Conservation (phyloP, 2,797 vertebrate species). For the Diplodus puntazzo region DNA sequence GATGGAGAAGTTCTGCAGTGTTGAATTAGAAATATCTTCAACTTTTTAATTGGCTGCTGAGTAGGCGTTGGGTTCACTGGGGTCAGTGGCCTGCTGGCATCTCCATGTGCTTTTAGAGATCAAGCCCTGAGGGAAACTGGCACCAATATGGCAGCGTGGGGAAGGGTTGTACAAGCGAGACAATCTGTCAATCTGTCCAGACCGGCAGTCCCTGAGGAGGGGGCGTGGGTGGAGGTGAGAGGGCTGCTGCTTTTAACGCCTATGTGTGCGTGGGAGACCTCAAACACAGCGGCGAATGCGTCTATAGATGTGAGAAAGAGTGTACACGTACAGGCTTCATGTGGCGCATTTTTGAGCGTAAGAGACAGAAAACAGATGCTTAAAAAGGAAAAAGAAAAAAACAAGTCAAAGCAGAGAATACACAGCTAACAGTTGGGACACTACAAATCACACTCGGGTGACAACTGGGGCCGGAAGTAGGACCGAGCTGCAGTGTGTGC, state of each 20-base stretch:
- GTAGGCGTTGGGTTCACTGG: conserved; percentile 51
- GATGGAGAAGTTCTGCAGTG: background rate
- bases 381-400: conserved; percentile 21
- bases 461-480: conserved; percentile 64
- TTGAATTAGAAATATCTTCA: conserved; percentile 23
- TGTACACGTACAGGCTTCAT: background rate
- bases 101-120: conserved; percentile 60
- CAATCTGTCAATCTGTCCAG: conserved; percentile 70
- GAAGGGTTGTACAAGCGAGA: conserved; percentile 45
- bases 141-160: conserved; percentile 56
- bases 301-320: conserved; percentile 35
- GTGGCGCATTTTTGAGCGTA: conserved; percentile 25
- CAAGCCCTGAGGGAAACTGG: conserved; percentile 70
- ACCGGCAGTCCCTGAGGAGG: conserved; percentile 52
- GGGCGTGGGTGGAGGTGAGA: conserved; percentile 68
- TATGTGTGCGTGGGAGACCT: conserved; percentile 43
- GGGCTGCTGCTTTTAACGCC: conserved; percentile 31
- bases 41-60: conserved; percentile 62
- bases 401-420: conserved; percentile 33
- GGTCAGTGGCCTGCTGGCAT: conserved; percentile 62
- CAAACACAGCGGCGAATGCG: conserved; percentile 9
- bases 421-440: conserved; percentile 66
- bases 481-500: conserved; percentile 47
- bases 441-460: conserved; percentile 77
- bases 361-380: conserved; percentile 47